Percentiles rank a stretch among this genome's conserved stretches.
phyloP scores from a whole-genome alignment of 2,113 vertebrate species.

The Poeciliopsis turrubarensis region DNA sequence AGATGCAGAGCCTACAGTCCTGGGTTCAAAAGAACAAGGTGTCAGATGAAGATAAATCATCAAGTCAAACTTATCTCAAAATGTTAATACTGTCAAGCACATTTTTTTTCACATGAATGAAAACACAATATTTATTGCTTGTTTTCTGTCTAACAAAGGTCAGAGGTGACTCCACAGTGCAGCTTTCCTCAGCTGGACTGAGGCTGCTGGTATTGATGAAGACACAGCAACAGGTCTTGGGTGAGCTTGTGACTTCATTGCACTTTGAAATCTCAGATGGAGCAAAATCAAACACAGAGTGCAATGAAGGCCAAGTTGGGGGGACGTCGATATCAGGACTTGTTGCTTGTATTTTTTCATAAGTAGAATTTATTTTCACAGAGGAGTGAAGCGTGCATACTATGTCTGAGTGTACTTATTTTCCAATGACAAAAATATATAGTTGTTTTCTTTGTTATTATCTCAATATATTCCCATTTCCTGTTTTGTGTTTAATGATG shows the following conservation, averaged over 20 bases:
- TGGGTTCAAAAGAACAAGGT: background rate
- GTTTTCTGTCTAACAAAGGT: constrained; percentile 60
- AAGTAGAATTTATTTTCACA: background rate
- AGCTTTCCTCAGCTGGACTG: constrained; percentile 17
- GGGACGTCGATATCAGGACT: background rate
- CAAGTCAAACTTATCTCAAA: background rate
- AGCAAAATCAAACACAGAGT: constrained; percentile 30
- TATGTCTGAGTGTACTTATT: no score
- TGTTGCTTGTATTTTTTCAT: background rate
- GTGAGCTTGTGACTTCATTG: constrained; percentile 29
- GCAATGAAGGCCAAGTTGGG: constrained; percentile 4
- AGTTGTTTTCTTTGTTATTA: no score
- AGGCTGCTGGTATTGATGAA: constrained; percentile 30
- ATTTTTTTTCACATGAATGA: background rate
- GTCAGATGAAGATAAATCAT: background rate
- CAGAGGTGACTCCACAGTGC: constrained; percentile 28
- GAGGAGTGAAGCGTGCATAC: background rate
- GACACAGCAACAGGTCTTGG: constrained; percentile 24
- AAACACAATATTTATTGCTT: background rate
- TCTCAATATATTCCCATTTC: no score
- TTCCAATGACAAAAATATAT: background rate
- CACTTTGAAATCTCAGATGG: constrained; percentile 27
- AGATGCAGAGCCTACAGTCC: no score
- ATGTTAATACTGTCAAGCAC: background rate
- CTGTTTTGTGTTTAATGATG: no score